Evolutionary conservation across 2,113 vertebrate species (phyloP).

Genomic region (Perognathus longimembris): DNA sequence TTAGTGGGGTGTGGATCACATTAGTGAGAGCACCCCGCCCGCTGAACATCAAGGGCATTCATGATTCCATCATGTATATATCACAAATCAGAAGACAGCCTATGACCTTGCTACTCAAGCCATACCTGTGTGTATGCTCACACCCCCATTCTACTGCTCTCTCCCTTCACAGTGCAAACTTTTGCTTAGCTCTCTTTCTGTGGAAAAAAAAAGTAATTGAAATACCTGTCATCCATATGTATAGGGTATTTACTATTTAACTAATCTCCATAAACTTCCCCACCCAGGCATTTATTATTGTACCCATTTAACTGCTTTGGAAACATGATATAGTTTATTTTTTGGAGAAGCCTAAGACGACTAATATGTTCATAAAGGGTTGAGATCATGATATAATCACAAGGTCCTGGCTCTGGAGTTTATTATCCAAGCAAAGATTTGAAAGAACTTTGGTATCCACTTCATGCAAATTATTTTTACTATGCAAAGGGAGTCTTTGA

Average conservation of each 20-base stretch:
- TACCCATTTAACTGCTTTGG: neutral
- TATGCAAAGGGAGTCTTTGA: neutral
- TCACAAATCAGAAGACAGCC: neutral
- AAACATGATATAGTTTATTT: neutral
- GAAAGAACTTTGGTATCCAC: neutral
- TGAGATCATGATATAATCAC: neutral
- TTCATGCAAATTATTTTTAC: neutral
- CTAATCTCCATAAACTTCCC: neutral
- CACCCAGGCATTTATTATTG: neutral
- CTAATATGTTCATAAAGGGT: neutral
- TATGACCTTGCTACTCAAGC: neutral
- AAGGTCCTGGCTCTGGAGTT: neutral
- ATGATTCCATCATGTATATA: neutral
- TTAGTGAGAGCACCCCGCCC: neutral
- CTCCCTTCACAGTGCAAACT: neutral
- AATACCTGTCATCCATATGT: neutral
- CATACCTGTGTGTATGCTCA: neutral
- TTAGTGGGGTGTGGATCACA: neutral
- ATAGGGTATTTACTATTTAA: neutral
- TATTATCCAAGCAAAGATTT: neutral
- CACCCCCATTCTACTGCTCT: neutral
- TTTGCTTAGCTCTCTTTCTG: neutral
- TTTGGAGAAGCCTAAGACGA: neutral
- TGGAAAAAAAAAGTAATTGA: constrained; percentile 9
- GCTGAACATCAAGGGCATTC: neutral